Evolutionary conservation across 2,797 vertebrate species (phyloP).

Genomic region (Cheirogaleus major): DNA sequence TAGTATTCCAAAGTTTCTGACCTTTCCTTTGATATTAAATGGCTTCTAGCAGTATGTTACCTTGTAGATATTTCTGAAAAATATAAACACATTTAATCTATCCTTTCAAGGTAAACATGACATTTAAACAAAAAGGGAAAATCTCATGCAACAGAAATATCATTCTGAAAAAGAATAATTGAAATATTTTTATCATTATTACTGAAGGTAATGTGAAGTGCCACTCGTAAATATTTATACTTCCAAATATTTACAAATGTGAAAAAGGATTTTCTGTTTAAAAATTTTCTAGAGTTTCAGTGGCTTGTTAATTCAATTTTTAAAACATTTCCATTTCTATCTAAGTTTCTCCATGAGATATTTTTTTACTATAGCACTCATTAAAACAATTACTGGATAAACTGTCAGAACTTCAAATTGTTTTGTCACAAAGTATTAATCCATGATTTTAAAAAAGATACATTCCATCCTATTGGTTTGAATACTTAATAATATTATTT

Average conservation of each 20-base stretch:
- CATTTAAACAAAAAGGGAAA: constrained; percentile 56
- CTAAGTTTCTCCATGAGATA: neutral
- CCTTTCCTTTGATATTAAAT: constrained; percentile 38
- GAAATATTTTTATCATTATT: constrained; percentile 1
- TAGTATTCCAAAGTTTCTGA: constrained; percentile 42
- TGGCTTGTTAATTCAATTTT: neutral
- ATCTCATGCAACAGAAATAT: neutral
- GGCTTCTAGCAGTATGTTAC: constrained; percentile 14
- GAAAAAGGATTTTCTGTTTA: neutral
- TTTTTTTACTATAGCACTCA: neutral
- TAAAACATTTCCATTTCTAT: neutral
- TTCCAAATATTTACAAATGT: constrained; percentile 7
- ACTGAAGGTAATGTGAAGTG: neutral
- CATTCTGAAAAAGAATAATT: constrained; percentile 17
- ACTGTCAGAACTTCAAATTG: neutral
- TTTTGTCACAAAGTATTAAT: neutral
- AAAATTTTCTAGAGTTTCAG: neutral
- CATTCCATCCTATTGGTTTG: neutral
- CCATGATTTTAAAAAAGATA: neutral
- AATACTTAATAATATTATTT: neutral
- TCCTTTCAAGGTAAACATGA: constrained; percentile 58
- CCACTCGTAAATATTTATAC: neutral
- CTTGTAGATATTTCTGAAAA: constrained; percentile 49
- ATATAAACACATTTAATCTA: constrained; percentile 15
- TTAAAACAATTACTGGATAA: neutral